phyloP scores from a whole-genome alignment of 2,113 vertebrate genomes.

The Tor tambroides region DNA sequence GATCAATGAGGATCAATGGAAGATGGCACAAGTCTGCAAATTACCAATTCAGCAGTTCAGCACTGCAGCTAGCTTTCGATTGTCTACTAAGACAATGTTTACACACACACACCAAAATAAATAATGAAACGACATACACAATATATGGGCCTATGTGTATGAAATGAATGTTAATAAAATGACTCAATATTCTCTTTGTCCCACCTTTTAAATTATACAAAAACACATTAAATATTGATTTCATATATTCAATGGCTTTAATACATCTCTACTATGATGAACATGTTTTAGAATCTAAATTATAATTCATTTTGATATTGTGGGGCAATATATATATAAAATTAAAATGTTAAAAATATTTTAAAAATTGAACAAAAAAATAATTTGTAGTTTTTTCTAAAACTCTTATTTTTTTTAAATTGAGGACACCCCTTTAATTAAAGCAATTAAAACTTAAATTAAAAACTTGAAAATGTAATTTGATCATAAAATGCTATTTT shows the following conservation, averaged over 20 bases:
- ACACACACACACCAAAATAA: slow-evolving; percentile 29
- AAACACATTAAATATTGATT: not conserved
- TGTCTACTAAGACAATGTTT: slow-evolving; percentile 43
- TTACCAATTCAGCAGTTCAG: slow-evolving; percentile 43
- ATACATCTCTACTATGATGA: not conserved
- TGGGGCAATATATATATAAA: no score
- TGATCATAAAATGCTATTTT: not conserved
- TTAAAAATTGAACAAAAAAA: no score
- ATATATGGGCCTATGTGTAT: not conserved
- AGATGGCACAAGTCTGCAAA: slow-evolving; percentile 54
- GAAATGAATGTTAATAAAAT: not conserved
- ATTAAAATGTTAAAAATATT: no score
- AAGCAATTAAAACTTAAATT: no score
- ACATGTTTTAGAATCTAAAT: not conserved
- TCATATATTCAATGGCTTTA: not conserved
- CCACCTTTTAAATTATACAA: not conserved
- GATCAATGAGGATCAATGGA: slow-evolving; percentile 58
- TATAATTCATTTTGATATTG: not conserved
- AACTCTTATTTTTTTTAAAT: no score
- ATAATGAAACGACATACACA: not conserved
- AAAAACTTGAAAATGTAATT: not conserved
- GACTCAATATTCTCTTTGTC: not conserved
- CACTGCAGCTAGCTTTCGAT: slow-evolving; percentile 60
- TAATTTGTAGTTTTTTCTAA: no score
- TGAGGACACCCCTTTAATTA: no score